Base-by-base conservation (phyloP, 2,888 invertebrate species). In the Orchesella flavescens region DNA sequence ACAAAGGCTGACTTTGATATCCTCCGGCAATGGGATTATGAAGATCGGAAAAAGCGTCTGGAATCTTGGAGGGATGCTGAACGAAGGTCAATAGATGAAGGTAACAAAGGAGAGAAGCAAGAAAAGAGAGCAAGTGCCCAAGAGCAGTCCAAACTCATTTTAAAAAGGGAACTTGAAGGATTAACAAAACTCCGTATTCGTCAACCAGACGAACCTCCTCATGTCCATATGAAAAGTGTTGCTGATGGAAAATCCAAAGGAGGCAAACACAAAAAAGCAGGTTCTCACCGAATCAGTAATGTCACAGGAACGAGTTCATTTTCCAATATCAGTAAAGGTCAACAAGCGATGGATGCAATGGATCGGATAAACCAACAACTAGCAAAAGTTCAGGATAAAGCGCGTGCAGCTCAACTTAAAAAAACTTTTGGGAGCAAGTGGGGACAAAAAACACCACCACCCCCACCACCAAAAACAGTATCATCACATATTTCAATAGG, bases 1-100 rank as follows among this genome's bases (percentile, higher is more conserved):
- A 57, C 79, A 1, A 80, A 80, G 43, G 15, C 46, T 15, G 72
- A 80, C 57, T 80, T 80, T 66, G 79, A 80, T 13, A 19, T 55
- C 4, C 44, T 80, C 21, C 79, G 73, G 1, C 61, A 80, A 7
- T 80, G 73, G 72, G 24, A 80, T 21, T 73, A 66, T 65, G 53
- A 73, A 13, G 79, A 80, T 23, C 3, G 79, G 19, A 59, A 80
- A 46, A 68, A 73, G 57, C 72, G 79, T 3, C 66, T 80, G 21
- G 66, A 80, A 15, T 53, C 73, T 1, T 80, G 79, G 79, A 44
- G 44, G 2, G 49, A 71, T 12, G 24, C 17, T 3, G 19, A 24
- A 63, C 44, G 12, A 17, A 44, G 13, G 10, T 49, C 49, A 7
- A 15, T 10, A 10, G 49, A 49, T n/a, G 49, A 9, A 19, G 24